A percentile compares a stretch with the other conserved stretches of the same genome.
These are phyloP conservation scores for Hirundichthys speculiger DNA, from an alignment of 2,113 vertebrate genomes.

Conservation along the genomic window DNA sequence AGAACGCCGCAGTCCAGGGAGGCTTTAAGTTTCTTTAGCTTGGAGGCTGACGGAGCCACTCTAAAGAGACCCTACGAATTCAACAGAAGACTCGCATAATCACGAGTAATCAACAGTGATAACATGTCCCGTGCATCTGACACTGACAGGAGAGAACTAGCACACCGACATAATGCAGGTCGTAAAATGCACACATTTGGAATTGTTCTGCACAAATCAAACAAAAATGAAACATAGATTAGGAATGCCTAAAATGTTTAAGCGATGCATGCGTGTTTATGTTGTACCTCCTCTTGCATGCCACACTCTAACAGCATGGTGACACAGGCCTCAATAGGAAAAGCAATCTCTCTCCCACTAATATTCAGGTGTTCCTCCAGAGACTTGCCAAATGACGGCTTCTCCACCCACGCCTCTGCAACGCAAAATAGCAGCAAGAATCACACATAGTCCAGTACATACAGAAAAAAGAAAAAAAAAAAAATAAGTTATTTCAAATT, in stretches of 20 bases:
- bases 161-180: no score
- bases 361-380: constrained; percentile 92
- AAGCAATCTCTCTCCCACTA: constrained; percentile 94
- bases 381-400: constrained; percentile 95
- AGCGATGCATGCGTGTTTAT: background rate
- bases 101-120: constrained; percentile 23
- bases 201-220: background rate
- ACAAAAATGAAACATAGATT: background rate
- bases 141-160: background rate
- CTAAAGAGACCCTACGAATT: constrained; percentile 91
- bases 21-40: constrained; percentile 98
- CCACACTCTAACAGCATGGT: constrained; percentile 96
- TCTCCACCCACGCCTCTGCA: constrained; percentile 97
- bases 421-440: constrained; percentile 43
- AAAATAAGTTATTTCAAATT: background rate
- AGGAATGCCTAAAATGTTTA: background rate
- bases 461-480: constrained; percentile 17
- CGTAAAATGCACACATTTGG: background rate
- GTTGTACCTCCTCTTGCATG: constrained; percentile 93
- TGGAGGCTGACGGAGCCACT: constrained; percentile 96
- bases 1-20: constrained; percentile 97
- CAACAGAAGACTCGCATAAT: constrained; percentile 45
- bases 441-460: background rate
- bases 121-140: constrained; percentile 8
- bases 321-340: constrained; percentile 95